phyloP scores from a whole-genome alignment of 2,113 vertebrate species.

The Equus quagga region DNA sequence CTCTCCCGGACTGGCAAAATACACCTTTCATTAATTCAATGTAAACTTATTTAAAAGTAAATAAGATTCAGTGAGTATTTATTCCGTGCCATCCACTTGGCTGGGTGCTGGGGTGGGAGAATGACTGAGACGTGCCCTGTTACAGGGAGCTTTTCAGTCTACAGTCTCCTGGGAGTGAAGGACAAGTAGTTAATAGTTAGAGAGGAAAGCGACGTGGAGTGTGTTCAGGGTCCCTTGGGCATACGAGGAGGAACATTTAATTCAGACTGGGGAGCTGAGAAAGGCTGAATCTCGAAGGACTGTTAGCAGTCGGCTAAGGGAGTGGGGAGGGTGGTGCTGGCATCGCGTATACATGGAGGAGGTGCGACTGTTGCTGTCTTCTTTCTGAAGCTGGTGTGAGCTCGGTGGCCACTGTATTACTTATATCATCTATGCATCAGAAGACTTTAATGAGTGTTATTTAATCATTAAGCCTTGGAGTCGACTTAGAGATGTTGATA shows the following conservation, averaged over 20 bases:
- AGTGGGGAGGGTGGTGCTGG: not conserved
- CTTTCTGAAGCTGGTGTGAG: constrained; percentile 6
- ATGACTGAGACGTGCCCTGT: not conserved
- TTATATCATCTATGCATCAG: not conserved
- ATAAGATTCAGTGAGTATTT: not conserved
- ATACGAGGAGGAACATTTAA: not conserved
- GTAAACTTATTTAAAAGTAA: constrained; percentile 24
- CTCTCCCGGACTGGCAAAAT: not conserved
- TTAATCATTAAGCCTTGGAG: not conserved
- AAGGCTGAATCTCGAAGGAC: not conserved
- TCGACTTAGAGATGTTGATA: not conserved
- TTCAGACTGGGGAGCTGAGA: not conserved
- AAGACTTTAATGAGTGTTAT: not conserved
- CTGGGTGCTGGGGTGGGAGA: not conserved
- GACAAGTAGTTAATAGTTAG: not conserved
- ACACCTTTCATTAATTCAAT: not conserved
- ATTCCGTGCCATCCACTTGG: not conserved
- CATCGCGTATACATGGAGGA: not conserved
- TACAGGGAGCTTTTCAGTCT: constrained; percentile 27
- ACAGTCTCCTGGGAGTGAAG: not conserved
- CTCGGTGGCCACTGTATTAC: not conserved
- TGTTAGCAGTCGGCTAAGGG: not conserved
- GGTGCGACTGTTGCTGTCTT: not conserved
- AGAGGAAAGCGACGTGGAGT: not conserved
- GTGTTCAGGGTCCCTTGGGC: not conserved